Percentiles rank a stretch among this genome's conserved stretches.
Evolutionary conservation across 2,113 vertebrate species (phyloP).

Genomic region (Bettongia penicillata): DNA sequence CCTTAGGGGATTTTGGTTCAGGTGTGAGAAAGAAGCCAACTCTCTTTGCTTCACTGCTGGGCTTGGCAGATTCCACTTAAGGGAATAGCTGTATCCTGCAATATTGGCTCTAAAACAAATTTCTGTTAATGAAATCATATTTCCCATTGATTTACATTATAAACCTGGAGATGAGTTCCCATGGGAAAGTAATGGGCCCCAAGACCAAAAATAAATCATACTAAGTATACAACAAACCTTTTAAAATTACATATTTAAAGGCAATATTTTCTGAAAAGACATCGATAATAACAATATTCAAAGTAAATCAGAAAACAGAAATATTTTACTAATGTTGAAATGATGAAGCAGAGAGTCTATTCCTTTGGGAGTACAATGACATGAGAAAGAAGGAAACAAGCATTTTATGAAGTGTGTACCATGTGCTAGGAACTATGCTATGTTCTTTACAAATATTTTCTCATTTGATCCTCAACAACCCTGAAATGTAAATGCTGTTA

Average conservation of each 20-base stretch:
- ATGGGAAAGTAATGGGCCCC: conserved; percentile 55
- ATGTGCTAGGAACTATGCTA: not conserved
- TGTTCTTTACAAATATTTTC: not conserved
- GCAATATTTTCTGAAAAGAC: conserved; percentile 39
- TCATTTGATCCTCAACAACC: not conserved
- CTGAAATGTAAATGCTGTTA: not conserved
- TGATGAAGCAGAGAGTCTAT: not conserved
- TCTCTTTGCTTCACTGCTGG: conserved; percentile 22
- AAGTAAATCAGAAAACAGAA: conserved; percentile 36
- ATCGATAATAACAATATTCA: conserved; percentile 28
- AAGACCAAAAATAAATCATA: conserved; percentile 59
- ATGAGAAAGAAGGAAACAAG: not conserved
- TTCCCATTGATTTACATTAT: conserved; percentile 53
- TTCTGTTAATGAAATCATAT: conserved; percentile 62
- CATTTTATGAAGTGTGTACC: not conserved
- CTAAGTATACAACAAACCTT: conserved; percentile 56
- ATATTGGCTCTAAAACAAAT: conserved; percentile 54
- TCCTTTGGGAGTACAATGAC: not conserved
- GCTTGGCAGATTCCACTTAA: conserved; percentile 40
- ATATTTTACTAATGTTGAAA: not conserved
- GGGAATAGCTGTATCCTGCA: conserved; percentile 38
- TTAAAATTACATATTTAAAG: conserved; percentile 61
- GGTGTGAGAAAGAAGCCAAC: not conserved
- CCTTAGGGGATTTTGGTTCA: not conserved
- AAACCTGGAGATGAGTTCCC: conserved; percentile 55